Base-by-base conservation (phyloP, 2,888 invertebrate genomes). In the Antitype chi region DNA sequence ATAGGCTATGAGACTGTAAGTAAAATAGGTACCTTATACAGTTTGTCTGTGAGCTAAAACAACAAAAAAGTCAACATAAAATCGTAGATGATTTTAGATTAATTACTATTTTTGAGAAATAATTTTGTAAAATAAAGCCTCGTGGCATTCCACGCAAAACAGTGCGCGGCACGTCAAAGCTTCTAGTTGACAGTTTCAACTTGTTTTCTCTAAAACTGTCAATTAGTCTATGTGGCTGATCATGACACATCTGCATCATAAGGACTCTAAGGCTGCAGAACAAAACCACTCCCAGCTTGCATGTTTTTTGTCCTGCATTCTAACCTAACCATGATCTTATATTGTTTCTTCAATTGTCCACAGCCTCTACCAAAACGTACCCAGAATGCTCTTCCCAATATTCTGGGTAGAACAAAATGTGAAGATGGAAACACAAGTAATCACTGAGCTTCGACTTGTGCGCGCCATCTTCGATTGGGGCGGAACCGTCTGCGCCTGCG, bases 341-440 rank as follows among this genome's bases (percentile, higher is more conserved):
- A 47, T 25, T 32, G 1, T 28, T 63, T 67, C 25, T 55, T 20
- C 15, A 49, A 38, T 74, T 81, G 67, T 64, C 94, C 96, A 28
- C 95, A 98, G 98, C 0, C 90, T 98, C 63, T 98, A 97, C 91
- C 96, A 97, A 85, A 93, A 97, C 38, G 97, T 98, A 1, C 98
- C 98, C 1, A 97, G 94, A 72, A 96, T 98, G 85, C 97, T 97
- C 91, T 97, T 98, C 87, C 98, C 98, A 0, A 97, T 98, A 74
- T 97, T 98, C 78, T 98, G 98, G 98, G 98, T 98, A 88, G 97
- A 98, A 89, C 97, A 98, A 90, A 97, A 95, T 76, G 98, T 98
- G 2, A 92, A 94, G 23, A 95, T 98, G 1, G 97, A 97, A 0
- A 96, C 97, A 0, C 94, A 97, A 0, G 91, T 98, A 69, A 95